Evolutionary conservation across 1,140 invertebrate species (phyloP), one percentile per base, ranked within the genome.

Genomic region (Sipha flava): DNA sequence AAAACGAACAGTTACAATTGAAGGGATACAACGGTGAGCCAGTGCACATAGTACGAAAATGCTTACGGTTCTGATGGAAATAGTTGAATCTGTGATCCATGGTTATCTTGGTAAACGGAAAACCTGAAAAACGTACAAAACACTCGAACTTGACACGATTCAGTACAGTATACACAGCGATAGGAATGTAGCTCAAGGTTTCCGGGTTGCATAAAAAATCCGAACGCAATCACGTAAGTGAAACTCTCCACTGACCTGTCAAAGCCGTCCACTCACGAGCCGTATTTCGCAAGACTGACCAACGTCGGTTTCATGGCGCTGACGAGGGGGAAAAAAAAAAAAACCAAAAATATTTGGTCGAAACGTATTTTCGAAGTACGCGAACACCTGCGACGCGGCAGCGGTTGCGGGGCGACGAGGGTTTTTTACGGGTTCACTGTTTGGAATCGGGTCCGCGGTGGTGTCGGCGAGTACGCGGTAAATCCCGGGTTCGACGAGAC

Each of bases 81-180:
- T 77, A 77, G 52, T 77, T 77, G 34, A 43, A 77, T 57, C 73
- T 77, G 7, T 54, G 73, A 5, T 77, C 73, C 73, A 77, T 77
- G 4, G 9, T 29, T 2, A 3, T 0, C 16, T 16, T 4, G 10
- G 1, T 16, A 52, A 34, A 5, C 9, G 5, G 43, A 16, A 75
- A 52, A 52, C 29, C 31, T 52, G 70, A 54, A 52, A 37, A 34
- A 54, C 45, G 68, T 68, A 2, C 23, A 49, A 31, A 26, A 18
- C 16, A 49, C 14, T n/a, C 37, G 73, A 77, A 77, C 73, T 77
- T 77, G 73, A 77, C 73, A 77, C 52, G 23, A 43, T 75, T 75
- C 5, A n/a, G 23, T 7, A 16, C n/a, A n/a, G n/a, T n/a, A 59
- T 40, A 12, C 18, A 29, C 4, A 12, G 4, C n/a, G 5, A 12